Conservation (phyloP, 2,797 vertebrate species). For the Distichodus sexfasciatus region DNA sequence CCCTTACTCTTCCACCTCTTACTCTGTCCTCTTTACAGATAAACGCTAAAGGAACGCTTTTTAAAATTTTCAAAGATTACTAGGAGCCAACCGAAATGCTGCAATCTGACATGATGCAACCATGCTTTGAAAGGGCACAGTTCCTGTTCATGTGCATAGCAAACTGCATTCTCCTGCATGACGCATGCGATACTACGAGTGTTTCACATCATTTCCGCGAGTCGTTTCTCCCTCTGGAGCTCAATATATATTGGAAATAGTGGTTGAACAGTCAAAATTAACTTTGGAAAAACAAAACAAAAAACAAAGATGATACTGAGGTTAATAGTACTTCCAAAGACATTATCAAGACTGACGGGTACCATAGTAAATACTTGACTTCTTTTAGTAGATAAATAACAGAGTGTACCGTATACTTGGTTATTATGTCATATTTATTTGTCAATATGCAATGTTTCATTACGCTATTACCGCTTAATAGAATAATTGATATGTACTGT, state of each 20-base stretch:
- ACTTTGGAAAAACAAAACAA: slow-evolving; percentile 48
- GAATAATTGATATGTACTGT: slow-evolving; percentile 75
- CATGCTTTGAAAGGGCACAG: slow-evolving; percentile 77
- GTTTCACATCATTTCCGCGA: slow-evolving; percentile 68
- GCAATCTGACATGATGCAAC: slow-evolving; percentile 70
- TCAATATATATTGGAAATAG: slow-evolving; percentile 59
- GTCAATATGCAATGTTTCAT: slow-evolving; percentile 70
- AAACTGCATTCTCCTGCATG: slow-evolving; percentile 69
- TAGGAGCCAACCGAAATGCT: slow-evolving; percentile 73
- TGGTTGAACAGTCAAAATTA: slow-evolving; percentile 68
- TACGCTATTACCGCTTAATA: slow-evolving; percentile 65
- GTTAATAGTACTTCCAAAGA: slow-evolving; percentile 70
- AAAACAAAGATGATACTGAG: slow-evolving; percentile 58
- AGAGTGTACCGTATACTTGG: slow-evolving; percentile 66
- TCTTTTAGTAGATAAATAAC: slow-evolving; percentile 65
- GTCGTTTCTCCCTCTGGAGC: slow-evolving; percentile 28
- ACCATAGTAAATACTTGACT: slow-evolving; percentile 65
- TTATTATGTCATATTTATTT: slow-evolving; percentile 59
- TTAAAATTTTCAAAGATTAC: slow-evolving; percentile 33
- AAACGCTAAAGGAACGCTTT: slow-evolving; percentile 18
- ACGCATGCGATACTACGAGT: slow-evolving; percentile 72
- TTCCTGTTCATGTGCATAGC: slow-evolving; percentile 57
- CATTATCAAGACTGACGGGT: slow-evolving; percentile 68
- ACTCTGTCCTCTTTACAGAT: slow-evolving; percentile 21
- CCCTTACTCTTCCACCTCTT: neutral